Base-by-base conservation (phyloP, 2,113 vertebrate species). In the Megaptera novaeangliae region DNA sequence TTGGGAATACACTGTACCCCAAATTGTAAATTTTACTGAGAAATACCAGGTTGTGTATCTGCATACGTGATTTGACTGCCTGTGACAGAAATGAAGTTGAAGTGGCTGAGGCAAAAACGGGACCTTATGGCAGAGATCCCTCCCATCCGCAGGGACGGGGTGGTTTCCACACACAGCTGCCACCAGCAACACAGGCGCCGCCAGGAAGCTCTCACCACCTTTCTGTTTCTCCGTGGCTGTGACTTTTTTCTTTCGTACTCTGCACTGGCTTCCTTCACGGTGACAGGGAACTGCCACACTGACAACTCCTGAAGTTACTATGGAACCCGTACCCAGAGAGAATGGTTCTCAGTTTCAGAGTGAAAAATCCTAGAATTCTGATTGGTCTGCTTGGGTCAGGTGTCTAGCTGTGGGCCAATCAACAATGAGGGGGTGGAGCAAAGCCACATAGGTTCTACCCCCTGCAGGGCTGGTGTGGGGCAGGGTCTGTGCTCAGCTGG, bases 381-480 rank as follows among this genome's bases (percentile, higher is more conserved):
- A 52, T 63, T 61, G 87, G 49, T 25, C 13, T 36, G 36, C 11
- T 5, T 52, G 29, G 46, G 34, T 29, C 85, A 52, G 80, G 46
- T 49, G 72, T 34, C 89, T 75, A 39, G 9, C 44, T 77, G 68
- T 8, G 8, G 23, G 41, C 71, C 88, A 94, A 94, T 72, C 75
- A 78, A 14, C 59, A 8, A 6, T 18, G 44, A 87, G 66, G n/a
- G 61, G 49, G 20, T 0, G 6, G 72, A 66, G 61, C 15, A 27
- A 57, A 83, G 27, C 9, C 68, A 4, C 0, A 0, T 1, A 21
- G 34, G 27, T 20, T 18, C n/a, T 34, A 2, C 5, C 18, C 82
- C 4, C 25, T 8, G 6, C 31, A 41, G 27, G 57, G 39, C 49
- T 34, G 85, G 68, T 44, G 27, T 57, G 52, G 18, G 6, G 27